Evolutionary conservation across 2,113 vertebrate species (phyloP), one percentile per base, ranked within the genome.

Genomic region (Macroglossus sobrinus): DNA sequence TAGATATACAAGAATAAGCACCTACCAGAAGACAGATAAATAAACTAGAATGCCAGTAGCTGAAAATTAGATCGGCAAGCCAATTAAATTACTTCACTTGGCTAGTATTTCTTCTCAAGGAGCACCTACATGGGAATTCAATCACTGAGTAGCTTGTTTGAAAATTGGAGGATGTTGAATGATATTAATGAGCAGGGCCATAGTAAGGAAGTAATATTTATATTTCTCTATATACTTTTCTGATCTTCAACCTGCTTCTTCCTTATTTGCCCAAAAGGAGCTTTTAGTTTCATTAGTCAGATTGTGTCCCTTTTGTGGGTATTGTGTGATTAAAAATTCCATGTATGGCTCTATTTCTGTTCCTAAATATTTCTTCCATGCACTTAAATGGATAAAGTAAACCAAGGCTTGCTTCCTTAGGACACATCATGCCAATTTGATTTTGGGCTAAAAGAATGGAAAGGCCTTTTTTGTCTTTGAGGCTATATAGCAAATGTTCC

Each of bases 51-150:
- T 91, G 61, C 66, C 78, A 86, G 30, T 55, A 81, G 47, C 28
- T 91, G 19, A 28, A 88, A 57, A 63, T 72, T 84, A 91, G 78
- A 91, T 69, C 57, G 63, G 61, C n/a, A 92, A 91, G 43, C 14
- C 55, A 86, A 78, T 89, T 47, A 22, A 85, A 57, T 22, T 64
- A 69, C 28, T 90, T 89, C 5, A 82, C 74, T 85, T 57, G 38
- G 64, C 57, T 91, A 21, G n/a, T 59, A 2, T 94, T 33, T 91
- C 45, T 40, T 88, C 61, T 71, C 7, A 78, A 74, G 66, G 28
- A 93, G 19, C 92, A 81, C 71, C 30, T 55, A 43, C 66, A 33
- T 59, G 55, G 61, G 30, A 95, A 93, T 93, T 85, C 86, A 80
- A 35, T 66, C n/a, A 66, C 5, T 78, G n/a, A 89, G 22, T 75